These are phyloP conservation scores for Epinotia ramella DNA, from an alignment of 2,888 invertebrate genomes.

Conservation along the genomic window DNA sequence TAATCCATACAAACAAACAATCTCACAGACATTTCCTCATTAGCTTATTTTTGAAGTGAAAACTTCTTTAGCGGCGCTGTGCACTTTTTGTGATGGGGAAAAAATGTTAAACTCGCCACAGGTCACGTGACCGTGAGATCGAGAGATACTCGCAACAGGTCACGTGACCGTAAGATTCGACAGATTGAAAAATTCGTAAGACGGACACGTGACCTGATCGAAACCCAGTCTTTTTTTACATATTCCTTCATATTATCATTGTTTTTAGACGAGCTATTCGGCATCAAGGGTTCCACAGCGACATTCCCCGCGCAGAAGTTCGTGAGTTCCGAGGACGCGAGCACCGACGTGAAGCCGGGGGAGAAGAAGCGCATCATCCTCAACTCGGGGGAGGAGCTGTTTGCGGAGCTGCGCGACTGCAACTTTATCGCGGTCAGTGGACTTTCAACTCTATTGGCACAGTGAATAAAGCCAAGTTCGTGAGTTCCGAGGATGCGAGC, in stretches of 20 bases:
- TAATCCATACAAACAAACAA: no score
- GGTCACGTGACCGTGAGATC: no score
- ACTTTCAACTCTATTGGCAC: not conserved
- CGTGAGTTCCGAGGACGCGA: slow-evolving; percentile 86
- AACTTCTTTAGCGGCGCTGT: no score
- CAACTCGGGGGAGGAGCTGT: slow-evolving; percentile 95
- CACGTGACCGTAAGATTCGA: no score
- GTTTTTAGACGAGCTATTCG: slow-evolving; percentile 93
- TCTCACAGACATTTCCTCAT: no score
- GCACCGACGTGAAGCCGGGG: slow-evolving; percentile 84
- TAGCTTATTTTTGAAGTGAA: no score
- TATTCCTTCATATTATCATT: not conserved
- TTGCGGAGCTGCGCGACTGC: slow-evolving; percentile 95
- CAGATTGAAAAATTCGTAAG: no score
- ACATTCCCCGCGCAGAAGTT: slow-evolving; percentile 95
- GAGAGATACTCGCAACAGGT: no score
- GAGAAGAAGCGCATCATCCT: slow-evolving; percentile 91
- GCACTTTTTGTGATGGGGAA: no score
- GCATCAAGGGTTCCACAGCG: slow-evolving; percentile 92
- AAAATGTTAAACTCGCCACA: no score
- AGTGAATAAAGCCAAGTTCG: slow-evolving; percentile 84
- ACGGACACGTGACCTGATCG: no score
- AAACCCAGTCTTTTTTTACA: no score
- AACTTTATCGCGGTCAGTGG: slow-evolving; percentile 92
- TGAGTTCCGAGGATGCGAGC: slow-evolving; percentile 86